Evolutionary conservation across 2,888 invertebrate species (phyloP).

Genomic region (Ariolimax columbianus): DNA sequence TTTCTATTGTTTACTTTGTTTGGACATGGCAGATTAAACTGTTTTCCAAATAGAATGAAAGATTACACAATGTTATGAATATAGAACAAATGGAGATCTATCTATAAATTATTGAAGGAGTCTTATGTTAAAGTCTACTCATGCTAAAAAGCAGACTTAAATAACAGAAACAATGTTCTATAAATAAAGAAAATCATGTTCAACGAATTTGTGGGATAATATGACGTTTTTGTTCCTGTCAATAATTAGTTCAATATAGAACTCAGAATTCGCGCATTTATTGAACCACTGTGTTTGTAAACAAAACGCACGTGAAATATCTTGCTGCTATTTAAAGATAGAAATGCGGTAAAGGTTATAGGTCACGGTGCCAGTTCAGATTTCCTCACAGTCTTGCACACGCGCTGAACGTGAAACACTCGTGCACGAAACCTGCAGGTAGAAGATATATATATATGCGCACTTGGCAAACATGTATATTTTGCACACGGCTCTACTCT

Average conservation of each 20-base stretch:
- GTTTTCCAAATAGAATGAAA: too few relatives aligned
- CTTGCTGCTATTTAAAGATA: constrained; percentile 33
- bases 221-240: too few relatives aligned
- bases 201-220: too few relatives aligned
- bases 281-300: constrained; percentile 53
- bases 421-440: background rate
- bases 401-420: constrained; percentile 1
- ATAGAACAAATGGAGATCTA: background rate
- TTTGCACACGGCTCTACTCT: constrained; percentile 38
- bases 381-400: constrained; percentile 12
- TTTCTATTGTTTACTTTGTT: too few relatives aligned
- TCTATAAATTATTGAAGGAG: background rate
- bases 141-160: too few relatives aligned
- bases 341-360: background rate
- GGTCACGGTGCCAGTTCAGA: background rate
- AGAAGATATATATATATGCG: constrained; percentile 19
- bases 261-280: too few relatives aligned
- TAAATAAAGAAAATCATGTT: too few relatives aligned
- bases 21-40: too few relatives aligned
- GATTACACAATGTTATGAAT: too few relatives aligned
- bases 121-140: background rate
- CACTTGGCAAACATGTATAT: constrained; percentile 28
- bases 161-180: too few relatives aligned
- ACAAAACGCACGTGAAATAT: constrained; percentile 56
- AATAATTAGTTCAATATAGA: too few relatives aligned